A percentile compares a stretch with the other conserved stretches of the same genome.
Conservation (phyloP, 2,888 invertebrate species). For the Litoditis marina region DNA sequence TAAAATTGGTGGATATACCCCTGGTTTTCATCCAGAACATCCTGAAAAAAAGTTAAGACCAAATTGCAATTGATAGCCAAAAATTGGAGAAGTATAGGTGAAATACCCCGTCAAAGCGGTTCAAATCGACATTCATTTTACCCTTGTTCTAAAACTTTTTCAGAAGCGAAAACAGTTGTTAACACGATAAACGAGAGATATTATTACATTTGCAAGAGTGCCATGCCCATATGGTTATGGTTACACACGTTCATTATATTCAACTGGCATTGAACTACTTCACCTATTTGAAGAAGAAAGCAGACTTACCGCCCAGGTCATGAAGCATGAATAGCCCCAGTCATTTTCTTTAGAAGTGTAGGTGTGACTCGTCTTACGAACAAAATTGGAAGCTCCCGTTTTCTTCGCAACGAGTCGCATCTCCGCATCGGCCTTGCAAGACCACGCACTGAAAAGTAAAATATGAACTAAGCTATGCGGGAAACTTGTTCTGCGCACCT, state of each 20-base stretch:
- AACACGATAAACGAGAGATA: too few species aligned
- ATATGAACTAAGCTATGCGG: constrained; percentile 1
- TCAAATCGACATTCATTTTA: too few species aligned
- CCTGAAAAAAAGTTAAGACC: constrained; percentile 63
- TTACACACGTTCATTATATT: background rate
- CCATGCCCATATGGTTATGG: background rate
- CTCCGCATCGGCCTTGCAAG: constrained; percentile 92
- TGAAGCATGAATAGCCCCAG: constrained; percentile 96
- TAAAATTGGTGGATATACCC: constrained; percentile 73
- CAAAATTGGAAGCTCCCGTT: constrained; percentile 72
- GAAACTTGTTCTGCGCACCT: too few species aligned
- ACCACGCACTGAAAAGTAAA: constrained; percentile 75
- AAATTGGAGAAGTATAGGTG: too few species aligned
- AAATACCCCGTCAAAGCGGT: too few species aligned
- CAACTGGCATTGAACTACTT: too few species aligned
- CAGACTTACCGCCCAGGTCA: constrained; percentile 75
- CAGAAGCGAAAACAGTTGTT: too few species aligned
- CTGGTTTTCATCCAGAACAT: constrained; percentile 85
- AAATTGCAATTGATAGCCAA: background rate
- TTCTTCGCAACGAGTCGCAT: constrained; percentile 83
- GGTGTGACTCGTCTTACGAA: constrained; percentile 78
- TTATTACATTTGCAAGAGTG: too few species aligned
- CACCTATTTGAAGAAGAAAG: too few species aligned
- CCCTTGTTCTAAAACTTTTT: too few species aligned
- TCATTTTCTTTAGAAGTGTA: constrained; percentile 88